These are phyloP conservation scores for Aleadryas rufinucha DNA, from an alignment of 2,113 vertebrate species.

Conservation along the genomic window DNA sequence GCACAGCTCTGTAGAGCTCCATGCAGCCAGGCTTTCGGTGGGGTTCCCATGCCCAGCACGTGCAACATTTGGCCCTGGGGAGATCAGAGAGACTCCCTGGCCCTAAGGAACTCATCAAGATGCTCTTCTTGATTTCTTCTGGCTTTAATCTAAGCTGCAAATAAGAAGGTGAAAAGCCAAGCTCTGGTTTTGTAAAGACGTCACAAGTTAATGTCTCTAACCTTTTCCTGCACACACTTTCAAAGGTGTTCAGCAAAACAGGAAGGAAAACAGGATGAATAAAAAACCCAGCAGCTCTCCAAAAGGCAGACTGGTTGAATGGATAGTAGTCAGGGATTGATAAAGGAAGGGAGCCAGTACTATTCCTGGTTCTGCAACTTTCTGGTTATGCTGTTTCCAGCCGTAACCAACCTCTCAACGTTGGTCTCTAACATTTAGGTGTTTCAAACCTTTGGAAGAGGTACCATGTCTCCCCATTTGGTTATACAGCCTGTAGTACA, in stretches of 20 bases:
- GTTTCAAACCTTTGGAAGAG: not conserved
- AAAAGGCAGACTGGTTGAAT: not conserved
- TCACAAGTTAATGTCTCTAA: rapidly evolving
- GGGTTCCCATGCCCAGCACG: rapidly evolving
- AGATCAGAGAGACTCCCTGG: not conserved
- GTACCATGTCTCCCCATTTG: not conserved
- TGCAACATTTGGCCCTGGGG: not conserved
- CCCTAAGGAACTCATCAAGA: not conserved
- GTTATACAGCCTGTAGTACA: not conserved
- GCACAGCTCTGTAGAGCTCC: rapidly evolving
- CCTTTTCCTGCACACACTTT: not conserved
- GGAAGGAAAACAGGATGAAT: not conserved
- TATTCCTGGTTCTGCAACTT: not conserved
- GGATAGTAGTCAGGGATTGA: rapidly evolving
- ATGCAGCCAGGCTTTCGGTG: not conserved
- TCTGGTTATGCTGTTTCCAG: not conserved
- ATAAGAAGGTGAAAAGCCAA: not conserved
- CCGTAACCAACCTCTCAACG: not conserved
- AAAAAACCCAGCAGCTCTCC: not conserved
- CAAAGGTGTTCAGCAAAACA: not conserved
- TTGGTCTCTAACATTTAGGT: not conserved
- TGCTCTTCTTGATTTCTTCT: not conserved
- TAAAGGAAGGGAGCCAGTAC: not conserved
- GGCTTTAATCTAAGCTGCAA: not conserved
- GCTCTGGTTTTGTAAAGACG: not conserved